A percentile compares a stretch with the other conserved stretches of the same genome.
These are phyloP conservation scores for Phylloscopus collybita DNA, from an alignment of 2,797 vertebrate species.

Conservation along the genomic window DNA sequence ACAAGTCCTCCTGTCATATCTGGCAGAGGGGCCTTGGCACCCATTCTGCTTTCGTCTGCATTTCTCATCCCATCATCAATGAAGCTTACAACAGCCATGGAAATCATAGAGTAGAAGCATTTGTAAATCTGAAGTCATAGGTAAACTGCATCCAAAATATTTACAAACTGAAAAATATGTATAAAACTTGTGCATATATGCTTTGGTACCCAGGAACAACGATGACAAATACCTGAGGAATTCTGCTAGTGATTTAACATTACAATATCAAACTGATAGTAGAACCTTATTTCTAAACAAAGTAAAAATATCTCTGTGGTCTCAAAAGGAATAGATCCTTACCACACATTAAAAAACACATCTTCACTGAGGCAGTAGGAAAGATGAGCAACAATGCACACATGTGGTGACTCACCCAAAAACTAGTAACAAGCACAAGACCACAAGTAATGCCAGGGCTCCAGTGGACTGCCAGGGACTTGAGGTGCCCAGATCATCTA, in stretches of 20 bases:
- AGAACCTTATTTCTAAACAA: neutral
- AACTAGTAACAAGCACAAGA: neutral
- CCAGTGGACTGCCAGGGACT: neutral
- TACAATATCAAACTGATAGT: neutral
- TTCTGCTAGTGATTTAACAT: neutral
- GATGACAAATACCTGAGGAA: neutral
- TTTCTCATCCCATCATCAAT: neutral
- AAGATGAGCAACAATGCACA: neutral
- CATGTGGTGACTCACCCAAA: rapidly evolving
- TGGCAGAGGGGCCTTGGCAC: conserved; percentile 35
- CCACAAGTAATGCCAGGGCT: rapidly evolving
- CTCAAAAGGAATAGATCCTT: neutral
- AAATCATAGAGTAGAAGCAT: neutral
- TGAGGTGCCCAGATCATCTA: rapidly evolving
- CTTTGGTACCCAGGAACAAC: neutral
- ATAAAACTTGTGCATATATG: neutral
- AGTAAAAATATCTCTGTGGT: neutral
- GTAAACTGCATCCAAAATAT: neutral
- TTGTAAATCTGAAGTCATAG: neutral
- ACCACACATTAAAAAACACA: neutral
- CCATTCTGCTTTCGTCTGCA: neutral
- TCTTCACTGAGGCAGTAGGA: neutral
- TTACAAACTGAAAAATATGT: neutral
- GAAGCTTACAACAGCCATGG: neutral
- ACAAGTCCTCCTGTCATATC: conserved; percentile 11